Conservation (phyloP, 2,888 invertebrate species). For the Archips xylosteana region DNA sequence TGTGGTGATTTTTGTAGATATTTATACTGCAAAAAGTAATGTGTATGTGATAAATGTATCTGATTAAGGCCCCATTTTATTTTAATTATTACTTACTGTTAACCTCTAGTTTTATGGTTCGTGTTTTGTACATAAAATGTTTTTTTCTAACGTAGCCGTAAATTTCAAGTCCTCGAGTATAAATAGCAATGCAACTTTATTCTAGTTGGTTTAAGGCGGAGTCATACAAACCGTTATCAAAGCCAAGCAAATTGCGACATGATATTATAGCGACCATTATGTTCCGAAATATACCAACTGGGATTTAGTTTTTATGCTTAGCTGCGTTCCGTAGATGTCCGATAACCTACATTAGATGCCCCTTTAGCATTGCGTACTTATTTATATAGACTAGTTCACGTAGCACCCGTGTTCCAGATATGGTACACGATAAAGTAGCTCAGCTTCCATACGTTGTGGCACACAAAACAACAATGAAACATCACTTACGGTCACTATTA, state of each 20-base stretch:
- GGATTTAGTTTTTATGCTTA: background rate
- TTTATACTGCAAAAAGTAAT: constrained; percentile 65
- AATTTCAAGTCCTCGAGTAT: constrained; percentile 36
- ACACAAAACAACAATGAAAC: background rate
- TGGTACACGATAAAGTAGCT: background rate
- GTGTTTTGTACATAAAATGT: constrained; percentile 77
- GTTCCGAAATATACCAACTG: background rate
- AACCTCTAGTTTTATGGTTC: constrained; percentile 70
- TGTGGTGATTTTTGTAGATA: constrained; percentile 61
- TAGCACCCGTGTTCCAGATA: background rate
- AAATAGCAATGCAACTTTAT: constrained; percentile 4
- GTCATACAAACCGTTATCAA: background rate
- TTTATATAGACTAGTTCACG: background rate
- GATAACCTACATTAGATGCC: background rate
- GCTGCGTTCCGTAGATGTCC: constrained; percentile 11
- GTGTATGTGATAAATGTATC: constrained; percentile 79
- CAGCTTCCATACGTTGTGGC: too few species aligned
- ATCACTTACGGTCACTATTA: background rate
- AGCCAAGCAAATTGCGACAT: background rate
- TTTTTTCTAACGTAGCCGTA: constrained; percentile 70
- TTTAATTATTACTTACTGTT: constrained; percentile 68
- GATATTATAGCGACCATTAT: background rate
- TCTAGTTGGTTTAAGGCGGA: constrained; percentile 8
- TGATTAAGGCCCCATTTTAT: constrained; percentile 74
- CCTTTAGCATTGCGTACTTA: background rate